These are phyloP conservation scores for Lophius americanus DNA, from an alignment of 2,797 vertebrate genomes.

Conservation along the genomic window DNA sequence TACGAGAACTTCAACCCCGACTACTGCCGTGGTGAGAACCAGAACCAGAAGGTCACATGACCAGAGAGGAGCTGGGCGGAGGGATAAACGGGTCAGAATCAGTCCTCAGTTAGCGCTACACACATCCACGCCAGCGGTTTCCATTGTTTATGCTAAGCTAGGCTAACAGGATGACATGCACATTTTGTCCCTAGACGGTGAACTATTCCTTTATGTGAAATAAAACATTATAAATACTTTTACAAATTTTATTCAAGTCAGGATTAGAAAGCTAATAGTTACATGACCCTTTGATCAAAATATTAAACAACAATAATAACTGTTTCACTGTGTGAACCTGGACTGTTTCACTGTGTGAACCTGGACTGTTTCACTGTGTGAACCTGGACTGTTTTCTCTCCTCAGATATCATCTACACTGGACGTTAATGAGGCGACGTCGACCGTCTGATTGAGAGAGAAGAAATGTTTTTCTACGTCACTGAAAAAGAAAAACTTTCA, in stretches of 20 bases:
- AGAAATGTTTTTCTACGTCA: background rate
- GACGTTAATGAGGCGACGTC: constrained; percentile 45
- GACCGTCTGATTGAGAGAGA: background rate
- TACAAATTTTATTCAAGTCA: background rate
- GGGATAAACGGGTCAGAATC: too few relatives aligned
- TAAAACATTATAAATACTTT: background rate
- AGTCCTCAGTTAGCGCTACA: background rate
- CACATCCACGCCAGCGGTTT: background rate
- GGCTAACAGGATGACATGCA: background rate
- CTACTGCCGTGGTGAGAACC: constrained; percentile 86
- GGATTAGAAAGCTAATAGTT: too few relatives aligned
- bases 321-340: too few relatives aligned
- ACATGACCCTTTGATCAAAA: too few relatives aligned
- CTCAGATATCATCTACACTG: constrained; percentile 73
- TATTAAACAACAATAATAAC: too few relatives aligned
- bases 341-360: too few relatives aligned
- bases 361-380: too few relatives aligned
- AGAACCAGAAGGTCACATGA: background rate
- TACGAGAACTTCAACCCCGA: constrained; percentile 97
- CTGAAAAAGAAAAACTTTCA: too few relatives aligned
- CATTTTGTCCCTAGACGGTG: background rate
- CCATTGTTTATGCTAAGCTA: constrained; percentile 8
- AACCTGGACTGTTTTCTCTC: constrained; percentile 1
- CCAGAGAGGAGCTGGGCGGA: too few relatives aligned
- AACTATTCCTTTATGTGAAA: background rate